Evolutionary conservation across 2,113 vertebrate genomes (phyloP).

Genomic region (Phalacrocorax brasilianus): DNA sequence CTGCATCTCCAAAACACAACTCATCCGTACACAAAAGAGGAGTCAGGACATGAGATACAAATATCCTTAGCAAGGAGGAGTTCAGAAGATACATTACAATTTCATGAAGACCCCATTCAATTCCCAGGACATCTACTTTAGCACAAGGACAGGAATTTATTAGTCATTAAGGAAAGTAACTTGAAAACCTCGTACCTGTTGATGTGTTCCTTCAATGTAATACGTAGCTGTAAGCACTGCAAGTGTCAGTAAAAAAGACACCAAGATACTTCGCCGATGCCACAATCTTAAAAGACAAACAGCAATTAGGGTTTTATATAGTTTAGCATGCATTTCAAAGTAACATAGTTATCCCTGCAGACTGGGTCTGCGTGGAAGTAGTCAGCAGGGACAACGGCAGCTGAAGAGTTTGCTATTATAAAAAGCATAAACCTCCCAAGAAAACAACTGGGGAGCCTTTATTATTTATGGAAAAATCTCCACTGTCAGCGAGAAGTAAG

Average conservation of each 20-base stretch:
- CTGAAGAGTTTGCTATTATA: not conserved
- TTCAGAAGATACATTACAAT: not conserved
- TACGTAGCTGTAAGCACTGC: slow-evolving; percentile 84
- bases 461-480: not conserved
- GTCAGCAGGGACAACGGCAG: not conserved
- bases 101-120: not conserved
- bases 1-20: not conserved
- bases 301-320: slow-evolving; percentile 4
- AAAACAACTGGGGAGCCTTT: not conserved
- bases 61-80: accelerated
- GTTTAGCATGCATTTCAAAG: not conserved
- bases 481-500: not conserved
- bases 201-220: slow-evolving; percentile 91
- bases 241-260: slow-evolving; percentile 80
- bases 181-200: slow-evolving; percentile 78
- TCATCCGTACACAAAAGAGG: not conserved
- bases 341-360: not conserved
- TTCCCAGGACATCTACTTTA: not conserved
- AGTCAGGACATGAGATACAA: not conserved
- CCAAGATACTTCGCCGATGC: slow-evolving; percentile 83
- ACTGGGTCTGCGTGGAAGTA: not conserved
- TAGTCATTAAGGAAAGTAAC: not conserved
- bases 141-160: not conserved
- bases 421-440: not conserved
- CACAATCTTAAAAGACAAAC: slow-evolving; percentile 84